A percentile compares a stretch with the other conserved stretches of the same genome.
phyloP scores from a whole-genome alignment of 2,113 vertebrate species.

The Polypterus bichir region DNA sequence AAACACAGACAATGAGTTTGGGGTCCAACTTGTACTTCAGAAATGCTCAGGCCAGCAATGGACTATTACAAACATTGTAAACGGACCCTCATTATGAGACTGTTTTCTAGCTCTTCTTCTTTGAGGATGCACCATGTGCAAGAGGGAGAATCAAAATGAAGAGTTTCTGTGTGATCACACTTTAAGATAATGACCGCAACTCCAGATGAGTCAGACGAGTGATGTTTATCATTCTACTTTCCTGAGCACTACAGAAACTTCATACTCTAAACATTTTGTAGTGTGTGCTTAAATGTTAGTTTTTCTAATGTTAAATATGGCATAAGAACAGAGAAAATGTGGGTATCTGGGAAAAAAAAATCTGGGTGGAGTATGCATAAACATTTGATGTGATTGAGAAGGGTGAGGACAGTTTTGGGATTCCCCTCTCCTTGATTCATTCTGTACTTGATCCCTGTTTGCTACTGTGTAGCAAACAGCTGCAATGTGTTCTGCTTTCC shows the following conservation, averaged over 20 bases:
- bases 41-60: conserved; percentile 88
- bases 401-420: conserved; percentile 22
- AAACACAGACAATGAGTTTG: conserved; percentile 77
- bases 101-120: conserved; percentile 2
- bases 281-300: conserved; percentile 33
- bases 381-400: conserved; percentile 23
- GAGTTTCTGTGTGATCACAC: background rate
- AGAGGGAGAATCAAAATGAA: conserved; percentile 7
- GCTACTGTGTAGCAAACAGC: conserved; percentile 91
- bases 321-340: conserved; percentile 14
- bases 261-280: conserved; percentile 48
- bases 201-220: conserved; percentile 15
- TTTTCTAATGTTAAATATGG: conserved; percentile 26
- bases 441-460: conserved; percentile 43
- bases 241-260: conserved; percentile 28
- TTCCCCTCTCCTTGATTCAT: conserved; percentile 27
- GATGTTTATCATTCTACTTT: conserved; percentile 29
- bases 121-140: conserved; percentile 17
- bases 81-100: conserved; percentile 55
- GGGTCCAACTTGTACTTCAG: conserved; percentile 81
- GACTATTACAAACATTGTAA: conserved; percentile 82
- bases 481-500: conserved; percentile 59
- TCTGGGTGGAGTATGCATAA: conserved; percentile 39
- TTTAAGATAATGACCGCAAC: conserved; percentile 5
- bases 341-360: conserved; percentile 26